Conservation (phyloP, 2,888 invertebrate species). For the Flabesymbios commensalis region DNA sequence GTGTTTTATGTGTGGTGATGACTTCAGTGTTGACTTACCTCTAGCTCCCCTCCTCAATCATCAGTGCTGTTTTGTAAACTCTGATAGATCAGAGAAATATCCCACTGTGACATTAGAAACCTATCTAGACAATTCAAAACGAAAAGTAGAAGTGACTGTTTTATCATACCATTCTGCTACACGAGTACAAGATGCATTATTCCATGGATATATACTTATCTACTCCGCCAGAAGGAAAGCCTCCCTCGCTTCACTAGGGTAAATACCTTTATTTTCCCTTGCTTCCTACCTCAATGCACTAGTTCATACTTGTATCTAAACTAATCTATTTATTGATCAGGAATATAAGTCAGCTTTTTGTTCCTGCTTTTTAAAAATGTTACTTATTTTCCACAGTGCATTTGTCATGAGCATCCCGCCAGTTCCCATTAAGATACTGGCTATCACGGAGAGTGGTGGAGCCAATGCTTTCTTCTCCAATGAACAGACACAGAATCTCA, state of each 20-base stretch:
- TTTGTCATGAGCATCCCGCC: slow-evolving; percentile 92
- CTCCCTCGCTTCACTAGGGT: slow-evolving; percentile 87
- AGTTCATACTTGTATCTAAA: too few relatives aligned
- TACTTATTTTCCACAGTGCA: slow-evolving; percentile 69
- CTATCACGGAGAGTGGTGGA: slow-evolving; percentile 77
- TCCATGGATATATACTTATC: slow-evolving; percentile 92
- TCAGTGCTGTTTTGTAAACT: slow-evolving; percentile 82
- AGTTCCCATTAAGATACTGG: slow-evolving; percentile 90
- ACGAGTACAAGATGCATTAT: slow-evolving; percentile 76
- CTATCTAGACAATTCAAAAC: slow-evolving; percentile 86
- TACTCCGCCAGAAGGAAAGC: slow-evolving; percentile 95
- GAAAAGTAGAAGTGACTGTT: slow-evolving; percentile 75
- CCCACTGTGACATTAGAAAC: slow-evolving; percentile 89
- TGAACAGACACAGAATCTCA: slow-evolving; percentile 84
- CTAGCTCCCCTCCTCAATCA: slow-evolving; percentile 84
- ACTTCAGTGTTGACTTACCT: slow-evolving; percentile 86
- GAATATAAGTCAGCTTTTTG: too few relatives aligned
- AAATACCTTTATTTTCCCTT: too few relatives aligned
- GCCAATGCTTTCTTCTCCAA: slow-evolving; percentile 88
- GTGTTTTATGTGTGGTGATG: slow-evolving; percentile 96
- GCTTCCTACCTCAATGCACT: too few relatives aligned
- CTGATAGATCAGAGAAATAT: slow-evolving; percentile 71
- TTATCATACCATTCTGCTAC: slow-evolving; percentile 92
- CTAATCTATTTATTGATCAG: too few relatives aligned
- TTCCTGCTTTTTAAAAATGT: too few relatives aligned